Conservation (phyloP, 2,888 invertebrate genomes). For the Liodrosophila aerea region DNA sequence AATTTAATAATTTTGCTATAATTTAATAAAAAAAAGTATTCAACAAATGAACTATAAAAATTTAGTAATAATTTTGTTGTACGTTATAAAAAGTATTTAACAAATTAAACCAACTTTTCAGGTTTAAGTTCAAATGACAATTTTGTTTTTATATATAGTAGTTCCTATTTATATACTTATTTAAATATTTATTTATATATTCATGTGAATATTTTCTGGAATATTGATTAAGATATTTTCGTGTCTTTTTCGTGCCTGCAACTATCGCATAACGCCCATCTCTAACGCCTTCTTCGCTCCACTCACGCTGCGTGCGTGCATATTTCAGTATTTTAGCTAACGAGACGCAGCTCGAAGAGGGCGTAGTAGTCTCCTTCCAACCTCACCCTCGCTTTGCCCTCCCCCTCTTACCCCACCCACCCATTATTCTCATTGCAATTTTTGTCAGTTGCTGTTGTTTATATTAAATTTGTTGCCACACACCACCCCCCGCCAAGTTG, state of each 20-base stretch:
- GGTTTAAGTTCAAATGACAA: no score
- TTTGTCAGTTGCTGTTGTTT: conserved; percentile 40
- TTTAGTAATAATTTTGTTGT: no score
- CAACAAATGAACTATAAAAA: no score
- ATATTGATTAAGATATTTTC: no score
- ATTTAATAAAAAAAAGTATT: no score
- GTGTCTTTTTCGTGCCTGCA: neutral
- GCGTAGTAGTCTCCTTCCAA: conserved; percentile 4
- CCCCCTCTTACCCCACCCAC: neutral
- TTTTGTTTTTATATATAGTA: no score
- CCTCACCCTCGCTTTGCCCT: conserved; percentile 8
- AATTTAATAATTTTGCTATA: no score
- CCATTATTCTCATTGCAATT: conserved; percentile 46
- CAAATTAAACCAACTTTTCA: no score
- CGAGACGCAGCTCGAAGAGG: conserved; percentile 45
- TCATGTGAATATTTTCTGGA: no score
- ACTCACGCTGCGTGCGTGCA: conserved; percentile 57
- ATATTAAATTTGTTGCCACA: conserved; percentile 42
- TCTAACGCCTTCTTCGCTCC: conserved; percentile 16
- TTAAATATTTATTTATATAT: conserved; percentile 1
- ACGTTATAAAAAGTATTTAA: no score
- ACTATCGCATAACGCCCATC: conserved; percentile 22
- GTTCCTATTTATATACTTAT: no score
- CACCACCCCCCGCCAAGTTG: conserved; percentile 36
- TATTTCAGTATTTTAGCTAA: conserved; percentile 70